Evolutionary conservation across 2,113 vertebrate species (phyloP), one percentile per base, ranked within the genome.

Genomic region (Megaleporinus macrocephalus): DNA sequence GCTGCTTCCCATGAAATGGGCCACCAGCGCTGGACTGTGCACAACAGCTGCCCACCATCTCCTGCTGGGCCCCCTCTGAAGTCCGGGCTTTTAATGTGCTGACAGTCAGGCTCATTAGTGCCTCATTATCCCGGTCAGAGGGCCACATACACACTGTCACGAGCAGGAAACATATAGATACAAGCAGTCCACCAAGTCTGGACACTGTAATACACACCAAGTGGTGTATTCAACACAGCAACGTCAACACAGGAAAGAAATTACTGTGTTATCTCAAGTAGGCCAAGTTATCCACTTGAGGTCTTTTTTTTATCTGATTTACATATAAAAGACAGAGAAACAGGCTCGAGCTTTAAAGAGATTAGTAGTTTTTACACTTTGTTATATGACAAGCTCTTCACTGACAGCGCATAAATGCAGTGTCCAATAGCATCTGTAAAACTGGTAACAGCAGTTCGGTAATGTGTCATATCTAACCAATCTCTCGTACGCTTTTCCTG

Each of bases 71-170:
- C 72, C 79, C 72, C 84, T 90, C 85, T 90, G 89, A 92, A 91
- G 90, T 86, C 87, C 87, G 80, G 77, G 85, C 86, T 88, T 91
- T 93, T 93, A 90, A 93, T 92, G 90, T 88, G 81, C 74, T 86
- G 86, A 89, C 89, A 90, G 89, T 88, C 83, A 80, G 63, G 73
- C 89, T 93, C 89, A 90, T 93, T 91, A 90, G 86, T 87, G 86
- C 90, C 90, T 91, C 88, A 86, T 90, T 90, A 92, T 87, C 83
- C 51, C 49, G 72, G 81, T 78, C 36, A 49, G 20, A 53, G 41
- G 20, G 59, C 22, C 41, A 20, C 30, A 82, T 41, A 61, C 26
- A n/a, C 63, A 70, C 74, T 61, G 26, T 53, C 26, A n/a, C 66
- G 73, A 51, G 24, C 62, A 65, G 59, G 26, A 33, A 76, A 78